Percentiles rank a stretch among this genome's conserved stretches.
Evolutionary conservation across 2,888 invertebrate genomes (phyloP).

Genomic region (Phengaris arion): DNA sequence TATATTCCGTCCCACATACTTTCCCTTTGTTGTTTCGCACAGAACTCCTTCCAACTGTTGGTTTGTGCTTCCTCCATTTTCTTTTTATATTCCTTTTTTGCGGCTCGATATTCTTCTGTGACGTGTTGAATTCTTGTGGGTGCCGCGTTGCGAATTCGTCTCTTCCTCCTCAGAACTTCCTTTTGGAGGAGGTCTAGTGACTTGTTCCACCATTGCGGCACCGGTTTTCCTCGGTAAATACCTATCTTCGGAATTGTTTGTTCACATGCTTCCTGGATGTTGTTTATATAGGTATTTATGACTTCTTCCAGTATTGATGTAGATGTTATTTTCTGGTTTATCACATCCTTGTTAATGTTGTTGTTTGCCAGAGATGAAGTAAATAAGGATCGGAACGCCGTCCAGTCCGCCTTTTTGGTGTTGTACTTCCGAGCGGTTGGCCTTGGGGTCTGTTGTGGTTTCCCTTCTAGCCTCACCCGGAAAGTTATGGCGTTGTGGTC

Average conservation of each 20-base stretch:
- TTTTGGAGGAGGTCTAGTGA: too few relatives aligned
- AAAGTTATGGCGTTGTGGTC: too few relatives aligned
- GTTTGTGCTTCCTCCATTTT: constrained; percentile 32
- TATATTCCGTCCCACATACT: too few relatives aligned
- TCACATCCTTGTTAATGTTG: background rate
- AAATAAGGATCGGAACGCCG: constrained; percentile 17
- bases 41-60: too few relatives aligned
- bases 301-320: too few relatives aligned
- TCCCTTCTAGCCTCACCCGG: constrained; percentile 28
- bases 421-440: constrained; percentile 31
- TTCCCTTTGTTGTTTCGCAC: too few relatives aligned
- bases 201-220: too few relatives aligned
- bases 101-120: background rate
- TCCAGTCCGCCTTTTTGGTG: constrained; percentile 38
- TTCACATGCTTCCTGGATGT: too few relatives aligned
- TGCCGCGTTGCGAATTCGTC: background rate
- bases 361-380: background rate
- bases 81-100: constrained; percentile 24
- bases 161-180: background rate
- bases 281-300: too few relatives aligned
- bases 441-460: background rate
- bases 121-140: constrained; percentile 31
- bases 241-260: too few relatives aligned
- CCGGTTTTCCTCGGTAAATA: too few relatives aligned
- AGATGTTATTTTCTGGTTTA: too few relatives aligned